Percentiles rank a stretch among this genome's conserved stretches.
Evolutionary conservation across 2,113 vertebrate genomes (phyloP).

Genomic region (Lampris megalopsis): DNA sequence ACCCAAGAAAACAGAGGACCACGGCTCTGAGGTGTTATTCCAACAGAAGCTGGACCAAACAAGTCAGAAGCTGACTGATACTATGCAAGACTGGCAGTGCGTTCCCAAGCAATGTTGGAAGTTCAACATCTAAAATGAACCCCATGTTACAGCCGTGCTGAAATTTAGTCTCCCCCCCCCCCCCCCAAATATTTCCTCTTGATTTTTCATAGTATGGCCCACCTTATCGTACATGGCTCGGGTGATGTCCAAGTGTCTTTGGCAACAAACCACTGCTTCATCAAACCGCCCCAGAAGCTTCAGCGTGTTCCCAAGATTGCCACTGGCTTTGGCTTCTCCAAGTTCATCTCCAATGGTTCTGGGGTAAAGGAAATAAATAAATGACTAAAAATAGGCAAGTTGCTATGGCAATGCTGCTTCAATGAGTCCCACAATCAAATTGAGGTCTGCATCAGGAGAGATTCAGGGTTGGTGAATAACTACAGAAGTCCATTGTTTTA

Average conservation of each 20-base stretch:
- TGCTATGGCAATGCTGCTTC: neutral
- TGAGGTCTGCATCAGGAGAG: neutral
- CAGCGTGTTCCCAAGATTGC: constrained; percentile 96
- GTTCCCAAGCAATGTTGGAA: too few relatives aligned
- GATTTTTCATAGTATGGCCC: constrained; percentile 15
- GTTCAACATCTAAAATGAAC: too few relatives aligned
- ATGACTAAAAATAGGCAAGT: neutral
- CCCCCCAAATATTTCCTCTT: too few relatives aligned
- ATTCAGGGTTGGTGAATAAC: neutral
- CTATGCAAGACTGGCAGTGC: too few relatives aligned
- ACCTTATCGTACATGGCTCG: constrained; percentile 95
- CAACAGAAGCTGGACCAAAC: too few relatives aligned
- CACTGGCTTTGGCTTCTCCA: constrained; percentile 98
- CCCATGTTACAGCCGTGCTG: neutral
- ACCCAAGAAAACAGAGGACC: too few relatives aligned
- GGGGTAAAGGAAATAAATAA: constrained; percentile 15
- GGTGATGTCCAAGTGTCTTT: constrained; percentile 95
- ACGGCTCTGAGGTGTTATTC: too few relatives aligned
- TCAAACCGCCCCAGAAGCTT: constrained; percentile 96
- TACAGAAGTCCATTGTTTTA: too few relatives aligned
- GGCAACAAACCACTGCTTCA: constrained; percentile 95
- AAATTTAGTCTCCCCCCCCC: neutral
- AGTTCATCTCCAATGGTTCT: constrained; percentile 95
- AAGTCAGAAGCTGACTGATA: too few relatives aligned
- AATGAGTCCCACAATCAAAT: neutral